These are phyloP conservation scores for Temnothorax unifasciatus DNA, from an alignment of 2,888 invertebrate genomes.

Conservation along the genomic window DNA sequence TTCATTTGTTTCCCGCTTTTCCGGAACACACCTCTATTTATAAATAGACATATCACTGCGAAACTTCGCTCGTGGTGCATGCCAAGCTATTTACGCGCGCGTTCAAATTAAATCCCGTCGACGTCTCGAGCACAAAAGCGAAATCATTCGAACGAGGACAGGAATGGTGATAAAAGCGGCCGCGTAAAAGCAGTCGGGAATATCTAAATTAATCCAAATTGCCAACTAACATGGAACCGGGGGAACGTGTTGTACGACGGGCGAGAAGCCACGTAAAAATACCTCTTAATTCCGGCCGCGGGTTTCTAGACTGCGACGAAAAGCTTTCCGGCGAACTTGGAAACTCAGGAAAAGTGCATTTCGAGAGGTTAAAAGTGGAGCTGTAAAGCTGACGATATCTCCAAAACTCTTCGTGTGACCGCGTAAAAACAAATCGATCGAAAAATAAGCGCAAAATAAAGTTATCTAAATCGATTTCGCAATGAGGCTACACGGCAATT, in stretches of 20 bases:
- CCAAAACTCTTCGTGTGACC: neutral
- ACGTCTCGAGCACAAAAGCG: constrained; percentile 13
- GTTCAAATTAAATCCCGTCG: constrained; percentile 22
- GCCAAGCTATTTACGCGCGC: constrained; percentile 17
- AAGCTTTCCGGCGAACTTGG: constrained; percentile 48
- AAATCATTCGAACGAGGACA: constrained; percentile 25
- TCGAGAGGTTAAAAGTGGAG: neutral
- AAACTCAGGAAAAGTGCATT: constrained; percentile 41
- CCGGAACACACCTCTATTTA: neutral
- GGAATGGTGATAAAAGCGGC: constrained; percentile 24
- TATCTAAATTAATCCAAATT: constrained; percentile 65
- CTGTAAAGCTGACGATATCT: neutral
- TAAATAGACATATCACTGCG: neutral
- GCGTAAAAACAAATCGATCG: neutral
- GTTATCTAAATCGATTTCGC: neutral
- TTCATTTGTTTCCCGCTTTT: neutral
- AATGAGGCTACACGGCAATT: neutral
- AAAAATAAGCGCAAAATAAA: neutral
- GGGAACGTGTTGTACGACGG: neutral
- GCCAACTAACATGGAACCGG: constrained; percentile 46
- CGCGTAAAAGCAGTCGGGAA: constrained; percentile 26
- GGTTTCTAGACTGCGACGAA: constrained; percentile 60
- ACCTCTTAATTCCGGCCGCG: constrained; percentile 59
- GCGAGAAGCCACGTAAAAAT: constrained; percentile 60
- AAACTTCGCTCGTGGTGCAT: constrained; percentile 10